These are phyloP conservation scores for Myiotriccus ornatus DNA, from an alignment of 2,797 vertebrate genomes.

Conservation along the genomic window DNA sequence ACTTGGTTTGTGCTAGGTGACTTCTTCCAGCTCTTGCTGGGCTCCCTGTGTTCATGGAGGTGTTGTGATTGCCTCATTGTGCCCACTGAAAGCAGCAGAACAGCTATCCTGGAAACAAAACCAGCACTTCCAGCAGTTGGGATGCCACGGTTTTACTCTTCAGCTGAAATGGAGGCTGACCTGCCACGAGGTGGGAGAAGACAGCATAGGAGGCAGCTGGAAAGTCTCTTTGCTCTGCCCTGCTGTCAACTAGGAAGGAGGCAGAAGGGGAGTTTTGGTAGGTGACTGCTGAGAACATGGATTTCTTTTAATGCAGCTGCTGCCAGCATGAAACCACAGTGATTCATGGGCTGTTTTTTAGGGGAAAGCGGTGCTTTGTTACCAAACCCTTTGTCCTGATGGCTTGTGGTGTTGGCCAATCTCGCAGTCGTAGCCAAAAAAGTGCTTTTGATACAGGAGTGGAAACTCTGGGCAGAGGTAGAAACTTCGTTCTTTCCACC, in stretches of 20 bases:
- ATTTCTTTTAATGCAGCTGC: constrained; percentile 19
- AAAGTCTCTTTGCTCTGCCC: neutral
- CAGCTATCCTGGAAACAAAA: neutral
- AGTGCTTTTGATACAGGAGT: constrained; percentile 6
- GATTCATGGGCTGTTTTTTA: neutral
- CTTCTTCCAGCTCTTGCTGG: neutral
- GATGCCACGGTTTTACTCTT: neutral
- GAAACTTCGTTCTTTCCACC: neutral
- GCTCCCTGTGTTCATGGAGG: constrained; percentile 1
- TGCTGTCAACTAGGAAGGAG: neutral
- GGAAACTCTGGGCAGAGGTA: constrained; percentile 29
- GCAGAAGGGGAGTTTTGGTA: neutral
- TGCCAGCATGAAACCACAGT: neutral
- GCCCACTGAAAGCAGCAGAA: neutral
- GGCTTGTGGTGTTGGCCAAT: neutral
- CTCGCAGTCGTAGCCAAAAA: constrained; percentile 39
- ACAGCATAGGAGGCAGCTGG: neutral
- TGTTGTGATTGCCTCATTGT: neutral
- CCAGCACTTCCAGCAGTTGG: neutral
- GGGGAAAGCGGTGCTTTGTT: neutral
- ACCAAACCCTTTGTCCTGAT: neutral
- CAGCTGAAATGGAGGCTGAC: neutral
- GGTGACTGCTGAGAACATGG: neutral
- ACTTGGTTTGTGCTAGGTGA: neutral
- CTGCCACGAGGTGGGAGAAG: neutral